These are phyloP conservation scores for Coenonympha arcania DNA, from an alignment of 2,888 invertebrate genomes.

Conservation along the genomic window DNA sequence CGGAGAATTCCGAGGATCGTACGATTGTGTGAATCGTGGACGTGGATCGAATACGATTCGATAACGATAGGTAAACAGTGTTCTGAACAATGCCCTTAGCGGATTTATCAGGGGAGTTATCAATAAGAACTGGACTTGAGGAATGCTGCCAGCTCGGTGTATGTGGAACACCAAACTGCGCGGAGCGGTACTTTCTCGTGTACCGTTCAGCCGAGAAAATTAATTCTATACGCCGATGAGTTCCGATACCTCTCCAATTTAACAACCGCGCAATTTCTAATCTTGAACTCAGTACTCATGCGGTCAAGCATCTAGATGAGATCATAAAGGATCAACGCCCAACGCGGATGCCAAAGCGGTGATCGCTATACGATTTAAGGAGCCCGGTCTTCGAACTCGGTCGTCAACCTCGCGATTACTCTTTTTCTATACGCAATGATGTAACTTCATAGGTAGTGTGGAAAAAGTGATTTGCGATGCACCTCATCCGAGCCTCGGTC, in stretches of 20 bases:
- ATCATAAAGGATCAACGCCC: slow-evolving; percentile 71
- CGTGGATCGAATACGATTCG: slow-evolving; percentile 64
- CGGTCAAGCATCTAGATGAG: slow-evolving; percentile 57
- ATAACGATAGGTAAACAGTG: slow-evolving; percentile 59
- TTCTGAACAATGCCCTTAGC: slow-evolving; percentile 55
- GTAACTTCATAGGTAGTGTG: slow-evolving; percentile 71
- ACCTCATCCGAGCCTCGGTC: slow-evolving; percentile 51
- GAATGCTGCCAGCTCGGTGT: slow-evolving; percentile 16
- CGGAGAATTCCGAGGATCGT: slow-evolving; percentile 58
- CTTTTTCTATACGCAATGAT: slow-evolving; percentile 56
- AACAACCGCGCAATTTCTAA: slow-evolving; percentile 22
- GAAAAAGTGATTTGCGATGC: slow-evolving; percentile 53
- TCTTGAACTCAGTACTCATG: slow-evolving; percentile 34
- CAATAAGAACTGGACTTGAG: slow-evolving; percentile 13
- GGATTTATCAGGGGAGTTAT: slow-evolving; percentile 22
- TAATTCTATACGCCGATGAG: slow-evolving; percentile 53
- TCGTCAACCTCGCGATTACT: slow-evolving; percentile 54
- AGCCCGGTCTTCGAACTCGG: slow-evolving; percentile 47
- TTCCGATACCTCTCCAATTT: slow-evolving; percentile 32
- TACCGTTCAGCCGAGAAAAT: slow-evolving; percentile 56
- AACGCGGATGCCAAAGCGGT: slow-evolving; percentile 56
- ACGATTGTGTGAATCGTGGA: slow-evolving; percentile 67
- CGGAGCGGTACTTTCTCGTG: slow-evolving; percentile 66
- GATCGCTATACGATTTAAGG: slow-evolving; percentile 49
- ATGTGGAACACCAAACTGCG: slow-evolving; percentile 27